A percentile compares a stretch with the other conserved stretches of the same genome.
phyloP scores from a whole-genome alignment of 1,140 invertebrate species.

The Drosophila lini region DNA sequence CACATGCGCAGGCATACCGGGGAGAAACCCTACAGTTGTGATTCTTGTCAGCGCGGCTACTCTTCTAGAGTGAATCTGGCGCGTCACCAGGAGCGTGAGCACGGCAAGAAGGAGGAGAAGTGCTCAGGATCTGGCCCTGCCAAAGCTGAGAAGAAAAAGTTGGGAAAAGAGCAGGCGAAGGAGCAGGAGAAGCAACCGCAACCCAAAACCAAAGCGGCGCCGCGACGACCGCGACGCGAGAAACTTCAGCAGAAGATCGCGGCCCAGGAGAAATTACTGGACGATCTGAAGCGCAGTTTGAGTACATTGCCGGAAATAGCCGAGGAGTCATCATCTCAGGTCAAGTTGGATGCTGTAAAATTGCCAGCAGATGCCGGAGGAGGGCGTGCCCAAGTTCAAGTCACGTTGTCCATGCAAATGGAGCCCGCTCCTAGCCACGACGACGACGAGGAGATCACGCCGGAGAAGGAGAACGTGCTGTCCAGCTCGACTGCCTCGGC shows the following conservation, averaged over 20 bases:
- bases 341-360: constrained; percentile 10
- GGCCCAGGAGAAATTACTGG: constrained; percentile 59
- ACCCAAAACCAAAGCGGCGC: constrained; percentile 15
- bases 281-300: constrained; percentile 58
- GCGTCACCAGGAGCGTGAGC: constrained; percentile 72
- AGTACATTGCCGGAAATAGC: constrained; percentile 46
- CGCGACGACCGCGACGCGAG: constrained; percentile 60
- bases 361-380: constrained; percentile 63
- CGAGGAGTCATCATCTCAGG: constrained; percentile 33
- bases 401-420: constrained; percentile 78
- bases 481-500: constrained; percentile 34
- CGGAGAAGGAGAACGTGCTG: constrained; percentile 73
- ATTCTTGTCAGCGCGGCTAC: constrained; percentile 67
- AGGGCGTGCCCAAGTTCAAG: constrained; percentile 65
- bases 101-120: constrained; percentile 29
- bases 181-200: constrained; percentile 16
- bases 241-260: constrained; percentile 67
- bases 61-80: constrained; percentile 75
- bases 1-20: constrained; percentile 88
- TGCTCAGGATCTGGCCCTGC: not conserved
- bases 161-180: not conserved
- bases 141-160: not conserved
- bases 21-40: constrained; percentile 77
- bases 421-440: constrained; percentile 50
- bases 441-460: constrained; percentile 54